Percentiles rank a stretch among this genome's conserved stretches.
phyloP scores from a whole-genome alignment of 2,113 vertebrate species.

The Beaufortia kweichowensis region DNA sequence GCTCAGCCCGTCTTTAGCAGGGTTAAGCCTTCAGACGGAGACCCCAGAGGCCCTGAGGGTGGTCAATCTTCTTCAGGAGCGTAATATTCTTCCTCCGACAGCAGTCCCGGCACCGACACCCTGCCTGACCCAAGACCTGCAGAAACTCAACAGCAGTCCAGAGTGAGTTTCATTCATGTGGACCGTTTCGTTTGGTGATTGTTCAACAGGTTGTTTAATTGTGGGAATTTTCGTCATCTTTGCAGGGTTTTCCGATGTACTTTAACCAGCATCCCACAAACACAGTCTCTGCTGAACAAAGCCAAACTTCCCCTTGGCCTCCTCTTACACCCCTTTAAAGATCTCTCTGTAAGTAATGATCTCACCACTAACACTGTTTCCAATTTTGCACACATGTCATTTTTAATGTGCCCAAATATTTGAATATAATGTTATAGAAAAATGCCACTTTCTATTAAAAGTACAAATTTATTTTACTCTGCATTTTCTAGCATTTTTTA shows the following conservation, averaged over 20 bases:
- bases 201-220: neutral
- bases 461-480: no score
- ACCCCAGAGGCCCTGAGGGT: slow-evolving; percentile 87
- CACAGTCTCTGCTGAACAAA: slow-evolving; percentile 94
- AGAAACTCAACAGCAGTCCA: slow-evolving; percentile 91
- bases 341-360: slow-evolving; percentile 85
- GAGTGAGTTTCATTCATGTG: slow-evolving; percentile 78
- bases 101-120: slow-evolving; percentile 82
- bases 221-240: neutral
- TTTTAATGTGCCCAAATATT: no score
- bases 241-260: slow-evolving; percentile 91
- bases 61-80: slow-evolving; percentile 94
- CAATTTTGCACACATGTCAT: no score
- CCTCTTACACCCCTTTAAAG: slow-evolving; percentile 97
- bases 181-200: neutral
- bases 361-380: neutral
- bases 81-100: slow-evolving; percentile 84
- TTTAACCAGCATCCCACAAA: slow-evolving; percentile 94
- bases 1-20: slow-evolving; percentile 80
- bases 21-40: slow-evolving; percentile 79
- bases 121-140: slow-evolving; percentile 90
- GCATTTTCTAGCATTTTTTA: no score
- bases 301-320: slow-evolving; percentile 96
- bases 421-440: no score
- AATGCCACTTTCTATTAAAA: no score